Conservation (phyloP, 2,797 vertebrate species). For the Pseudochirops corinnae region DNA sequence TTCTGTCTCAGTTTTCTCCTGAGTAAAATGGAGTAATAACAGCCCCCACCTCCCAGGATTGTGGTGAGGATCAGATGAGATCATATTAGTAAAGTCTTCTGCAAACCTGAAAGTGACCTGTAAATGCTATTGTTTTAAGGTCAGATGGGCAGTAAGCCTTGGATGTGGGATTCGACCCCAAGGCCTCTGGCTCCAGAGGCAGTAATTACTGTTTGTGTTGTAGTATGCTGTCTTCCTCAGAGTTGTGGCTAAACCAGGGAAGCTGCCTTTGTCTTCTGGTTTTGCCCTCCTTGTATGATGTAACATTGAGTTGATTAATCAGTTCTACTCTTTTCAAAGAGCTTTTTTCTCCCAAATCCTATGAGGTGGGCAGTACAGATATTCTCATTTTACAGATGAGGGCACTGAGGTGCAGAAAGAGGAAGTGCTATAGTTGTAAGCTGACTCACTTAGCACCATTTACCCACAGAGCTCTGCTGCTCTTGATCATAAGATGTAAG, state of each 20-base stretch:
- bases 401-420: not conserved
- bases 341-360: not conserved
- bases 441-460: not conserved
- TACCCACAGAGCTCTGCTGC: not conserved
- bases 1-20: not conserved
- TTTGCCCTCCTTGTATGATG: not conserved
- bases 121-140: no score
- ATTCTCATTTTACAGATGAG: not conserved
- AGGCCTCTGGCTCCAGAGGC: not conserved
- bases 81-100: not conserved
- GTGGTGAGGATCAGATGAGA: not conserved
- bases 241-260: not conserved
- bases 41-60: not conserved
- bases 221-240: not conserved
- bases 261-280: no score
- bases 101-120: constrained; percentile 4
- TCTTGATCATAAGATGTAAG: not conserved
- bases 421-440: not conserved
- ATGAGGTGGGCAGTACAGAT: not conserved
- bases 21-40: not conserved
- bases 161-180: not conserved
- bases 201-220: not conserved
- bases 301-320: not conserved
- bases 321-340: not conserved
- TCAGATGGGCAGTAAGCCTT: not conserved